phyloP scores from a whole-genome alignment of 2,113 vertebrate genomes.

The Hemicordylus capensis region DNA sequence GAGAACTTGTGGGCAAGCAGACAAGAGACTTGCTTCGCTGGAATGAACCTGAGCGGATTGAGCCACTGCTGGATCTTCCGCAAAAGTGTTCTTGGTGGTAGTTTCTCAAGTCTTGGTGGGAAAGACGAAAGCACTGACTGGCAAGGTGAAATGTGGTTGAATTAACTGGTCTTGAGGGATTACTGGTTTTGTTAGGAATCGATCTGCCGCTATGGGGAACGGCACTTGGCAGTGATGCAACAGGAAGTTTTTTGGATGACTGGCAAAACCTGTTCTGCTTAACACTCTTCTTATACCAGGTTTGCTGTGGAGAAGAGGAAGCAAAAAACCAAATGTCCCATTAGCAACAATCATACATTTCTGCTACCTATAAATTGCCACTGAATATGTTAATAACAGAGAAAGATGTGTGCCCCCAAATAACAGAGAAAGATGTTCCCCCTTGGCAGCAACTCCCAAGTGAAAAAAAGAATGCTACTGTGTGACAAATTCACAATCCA shows the following conservation, averaged over 20 bases:
- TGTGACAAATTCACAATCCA: slow-evolving; percentile 37
- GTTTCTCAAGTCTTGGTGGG: slow-evolving; percentile 62
- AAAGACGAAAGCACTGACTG: slow-evolving; percentile 51
- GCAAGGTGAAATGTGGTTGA: slow-evolving; percentile 15
- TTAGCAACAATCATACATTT: slow-evolving; percentile 46
- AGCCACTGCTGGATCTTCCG: slow-evolving; percentile 47
- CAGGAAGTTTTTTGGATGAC: slow-evolving; percentile 50
- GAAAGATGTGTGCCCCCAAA: no score
- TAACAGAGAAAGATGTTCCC: background rate
- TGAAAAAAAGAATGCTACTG: background rate
- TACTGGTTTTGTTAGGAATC: slow-evolving; percentile 59
- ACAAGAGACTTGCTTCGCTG: slow-evolving; percentile 84
- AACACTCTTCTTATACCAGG: slow-evolving; percentile 70
- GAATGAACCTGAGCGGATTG: slow-evolving; percentile 71
- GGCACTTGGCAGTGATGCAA: slow-evolving; percentile 44
- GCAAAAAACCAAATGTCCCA: slow-evolving; percentile 39
- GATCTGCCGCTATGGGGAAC: slow-evolving; percentile 41
- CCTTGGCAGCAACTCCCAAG: background rate
- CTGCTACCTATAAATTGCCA: slow-evolving; percentile 38
- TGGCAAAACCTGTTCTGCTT: slow-evolving; percentile 62
- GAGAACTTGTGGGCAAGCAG: slow-evolving; percentile 83
- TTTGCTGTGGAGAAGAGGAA: slow-evolving; percentile 42
- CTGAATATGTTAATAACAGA: background rate
- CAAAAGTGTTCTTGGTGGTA: slow-evolving; percentile 57
- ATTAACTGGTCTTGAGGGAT: slow-evolving; percentile 41